phyloP scores from a whole-genome alignment of 2,888 invertebrate genomes.

The Liodrosophila aerea region DNA sequence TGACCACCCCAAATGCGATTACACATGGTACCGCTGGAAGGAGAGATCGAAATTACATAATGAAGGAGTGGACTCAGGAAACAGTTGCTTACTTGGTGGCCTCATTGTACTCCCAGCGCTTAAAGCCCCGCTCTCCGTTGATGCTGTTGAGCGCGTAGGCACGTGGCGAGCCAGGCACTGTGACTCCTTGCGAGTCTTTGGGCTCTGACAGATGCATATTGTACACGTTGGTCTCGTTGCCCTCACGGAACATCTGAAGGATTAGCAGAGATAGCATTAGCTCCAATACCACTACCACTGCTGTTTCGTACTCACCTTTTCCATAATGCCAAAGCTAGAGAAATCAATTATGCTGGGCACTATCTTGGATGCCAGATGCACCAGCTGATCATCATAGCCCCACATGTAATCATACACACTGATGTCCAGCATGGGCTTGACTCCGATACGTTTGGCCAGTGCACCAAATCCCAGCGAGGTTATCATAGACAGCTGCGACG shows the following conservation, averaged over 20 bases:
- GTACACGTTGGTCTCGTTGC: conserved; percentile 83
- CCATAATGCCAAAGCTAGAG: conserved; percentile 90
- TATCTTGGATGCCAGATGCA: conserved; percentile 87
- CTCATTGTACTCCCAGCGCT: conserved; percentile 86
- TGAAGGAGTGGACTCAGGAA: too few relatives aligned
- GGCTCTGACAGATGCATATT: conserved; percentile 83
- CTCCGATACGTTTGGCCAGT: conserved; percentile 84
- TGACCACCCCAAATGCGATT: conserved; percentile 87
- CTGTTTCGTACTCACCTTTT: conserved; percentile 84
- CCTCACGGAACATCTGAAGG: conserved; percentile 86
- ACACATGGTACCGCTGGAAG: conserved; percentile 84
- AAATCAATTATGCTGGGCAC: conserved; percentile 92
- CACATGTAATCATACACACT: conserved; percentile 89
- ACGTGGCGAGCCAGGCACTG: conserved; percentile 63
- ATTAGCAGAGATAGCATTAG: background rate
- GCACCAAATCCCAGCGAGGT: conserved; percentile 86
- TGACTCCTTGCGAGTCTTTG: conserved; percentile 64
- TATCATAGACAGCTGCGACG: conserved; percentile 75
- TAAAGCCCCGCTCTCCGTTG: conserved; percentile 87
- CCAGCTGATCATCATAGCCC: conserved; percentile 91
- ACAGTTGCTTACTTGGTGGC: conserved; percentile 67
- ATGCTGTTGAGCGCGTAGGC: conserved; percentile 85
- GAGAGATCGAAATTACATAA: too few relatives aligned
- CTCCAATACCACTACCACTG: too few relatives aligned
- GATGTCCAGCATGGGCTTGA: conserved; percentile 85